A percentile compares a stretch with the other conserved stretches of the same genome.
These are phyloP conservation scores for Lethrus apterus DNA, from an alignment of 1,140 invertebrate species.

Conservation along the genomic window DNA sequence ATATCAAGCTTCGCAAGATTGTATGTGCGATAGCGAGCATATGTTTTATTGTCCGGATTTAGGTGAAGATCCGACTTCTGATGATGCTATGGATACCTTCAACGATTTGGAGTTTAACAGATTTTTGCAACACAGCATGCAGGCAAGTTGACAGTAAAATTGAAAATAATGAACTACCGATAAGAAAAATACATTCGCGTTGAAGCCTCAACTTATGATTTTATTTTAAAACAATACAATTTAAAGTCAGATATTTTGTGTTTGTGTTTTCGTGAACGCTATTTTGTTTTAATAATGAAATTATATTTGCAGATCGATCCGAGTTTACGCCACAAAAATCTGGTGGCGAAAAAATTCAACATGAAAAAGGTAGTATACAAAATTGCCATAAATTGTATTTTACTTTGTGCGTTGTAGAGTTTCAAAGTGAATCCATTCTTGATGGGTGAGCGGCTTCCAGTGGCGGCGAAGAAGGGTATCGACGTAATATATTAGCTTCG, in stretches of 20 bases:
- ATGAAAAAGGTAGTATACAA: conserved; percentile 45
- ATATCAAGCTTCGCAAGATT: conserved; percentile 89
- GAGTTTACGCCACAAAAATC: conserved; percentile 50
- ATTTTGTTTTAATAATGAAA: too few relatives aligned
- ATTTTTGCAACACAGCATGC: conserved; percentile 47
- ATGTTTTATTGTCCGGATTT: conserved; percentile 85
- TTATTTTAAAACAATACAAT: neutral
- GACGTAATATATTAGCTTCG: conserved; percentile 47
- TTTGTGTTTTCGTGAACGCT: too few relatives aligned
- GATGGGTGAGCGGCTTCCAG: conserved; percentile 71
- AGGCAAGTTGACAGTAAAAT: conserved; percentile 44
- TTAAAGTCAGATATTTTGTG: neutral
- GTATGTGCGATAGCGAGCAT: conserved; percentile 97
- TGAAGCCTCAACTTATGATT: too few relatives aligned
- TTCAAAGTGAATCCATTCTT: conserved; percentile 63
- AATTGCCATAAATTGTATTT: conserved; percentile 18
- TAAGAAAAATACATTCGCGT: too few relatives aligned
- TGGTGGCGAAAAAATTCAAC: conserved; percentile 73
- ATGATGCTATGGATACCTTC: conserved; percentile 38
- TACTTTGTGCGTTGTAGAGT: conserved; percentile 20
- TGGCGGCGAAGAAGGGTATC: conserved; percentile 82
- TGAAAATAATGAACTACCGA: too few relatives aligned
- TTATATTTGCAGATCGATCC: conserved; percentile 31
- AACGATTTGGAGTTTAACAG: conserved; percentile 47
- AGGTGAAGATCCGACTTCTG: conserved; percentile 30